Evolutionary conservation across 2,888 invertebrate genomes (phyloP).

Genomic region (Pyrocoelia pectoralis): DNA sequence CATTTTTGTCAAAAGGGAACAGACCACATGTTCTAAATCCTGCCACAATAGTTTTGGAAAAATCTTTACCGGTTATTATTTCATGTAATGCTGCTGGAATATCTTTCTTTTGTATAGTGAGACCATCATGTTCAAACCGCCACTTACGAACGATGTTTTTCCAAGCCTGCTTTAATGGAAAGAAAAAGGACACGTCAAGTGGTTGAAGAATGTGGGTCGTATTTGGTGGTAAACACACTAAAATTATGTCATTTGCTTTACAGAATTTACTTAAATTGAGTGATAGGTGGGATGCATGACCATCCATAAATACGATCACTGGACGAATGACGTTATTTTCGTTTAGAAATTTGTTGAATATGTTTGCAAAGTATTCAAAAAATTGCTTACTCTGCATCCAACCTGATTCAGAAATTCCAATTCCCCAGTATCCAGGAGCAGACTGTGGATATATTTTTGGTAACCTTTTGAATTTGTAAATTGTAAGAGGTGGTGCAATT

Average conservation of each 20-base stretch:
- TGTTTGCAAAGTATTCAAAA: conserved; percentile 8
- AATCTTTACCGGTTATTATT: neutral
- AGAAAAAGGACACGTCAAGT: too few species aligned
- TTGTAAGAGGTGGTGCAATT: neutral
- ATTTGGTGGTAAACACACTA: neutral
- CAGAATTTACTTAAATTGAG: too few species aligned
- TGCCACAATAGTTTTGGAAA: too few species aligned
- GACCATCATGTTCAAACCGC: neutral
- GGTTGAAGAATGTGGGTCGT: too few species aligned
- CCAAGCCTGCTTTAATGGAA: too few species aligned
- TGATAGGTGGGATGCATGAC: too few species aligned
- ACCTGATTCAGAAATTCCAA: neutral
- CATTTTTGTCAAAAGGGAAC: too few species aligned
- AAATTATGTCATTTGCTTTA: too few species aligned
- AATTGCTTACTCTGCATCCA: conserved; percentile 2
- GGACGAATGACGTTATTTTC: neutral
- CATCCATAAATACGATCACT: too few species aligned
- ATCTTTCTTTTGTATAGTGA: neutral
- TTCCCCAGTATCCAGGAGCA: neutral
- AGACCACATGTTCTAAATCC: neutral
- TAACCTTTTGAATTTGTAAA: neutral
- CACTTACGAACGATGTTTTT: too few species aligned
- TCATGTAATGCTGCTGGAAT: neutral
- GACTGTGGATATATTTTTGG: neutral
- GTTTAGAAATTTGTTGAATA: neutral